Evolutionary conservation across 2,888 invertebrate genomes (phyloP).

Genomic region (Hymenopus coronatus): DNA sequence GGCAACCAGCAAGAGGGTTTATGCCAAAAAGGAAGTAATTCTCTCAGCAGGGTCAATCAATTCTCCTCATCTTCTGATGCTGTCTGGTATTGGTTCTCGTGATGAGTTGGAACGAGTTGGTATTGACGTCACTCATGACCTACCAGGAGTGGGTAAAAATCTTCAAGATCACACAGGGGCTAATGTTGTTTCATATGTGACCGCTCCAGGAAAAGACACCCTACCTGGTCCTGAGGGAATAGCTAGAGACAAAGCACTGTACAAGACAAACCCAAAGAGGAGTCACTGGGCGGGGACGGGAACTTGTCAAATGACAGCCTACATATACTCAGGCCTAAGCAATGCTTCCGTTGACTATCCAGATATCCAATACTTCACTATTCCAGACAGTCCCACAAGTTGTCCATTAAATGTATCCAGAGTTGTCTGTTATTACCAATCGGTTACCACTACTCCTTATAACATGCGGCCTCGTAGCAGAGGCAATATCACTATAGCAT

Average conservation of each 20-base stretch:
- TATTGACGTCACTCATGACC: conserved; percentile 42
- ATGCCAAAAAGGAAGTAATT: conserved; percentile 2
- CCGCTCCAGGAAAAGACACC: neutral
- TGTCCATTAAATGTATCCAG: neutral
- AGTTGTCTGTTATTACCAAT: neutral
- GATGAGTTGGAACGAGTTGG: neutral
- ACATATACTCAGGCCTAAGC: neutral
- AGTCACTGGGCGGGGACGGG: neutral
- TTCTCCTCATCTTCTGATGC: conserved; percentile 52
- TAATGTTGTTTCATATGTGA: neutral
- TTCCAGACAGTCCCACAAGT: neutral
- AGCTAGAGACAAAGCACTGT: neutral
- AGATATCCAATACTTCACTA: neutral
- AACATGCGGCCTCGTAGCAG: neutral
- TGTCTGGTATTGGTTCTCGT: conserved; percentile 42
- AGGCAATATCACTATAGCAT: neutral
- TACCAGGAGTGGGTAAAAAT: conserved; percentile 56
- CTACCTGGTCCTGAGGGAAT: neutral
- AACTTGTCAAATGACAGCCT: neutral
- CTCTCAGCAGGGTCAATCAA: neutral
- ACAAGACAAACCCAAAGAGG: neutral
- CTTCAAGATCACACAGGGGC: conserved; percentile 52
- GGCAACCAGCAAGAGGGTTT: neutral
- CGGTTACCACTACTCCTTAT: neutral
- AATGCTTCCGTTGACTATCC: neutral